Evolutionary conservation across 2,888 invertebrate species (phyloP).

Genomic region (Notocelia uddmanniana): DNA sequence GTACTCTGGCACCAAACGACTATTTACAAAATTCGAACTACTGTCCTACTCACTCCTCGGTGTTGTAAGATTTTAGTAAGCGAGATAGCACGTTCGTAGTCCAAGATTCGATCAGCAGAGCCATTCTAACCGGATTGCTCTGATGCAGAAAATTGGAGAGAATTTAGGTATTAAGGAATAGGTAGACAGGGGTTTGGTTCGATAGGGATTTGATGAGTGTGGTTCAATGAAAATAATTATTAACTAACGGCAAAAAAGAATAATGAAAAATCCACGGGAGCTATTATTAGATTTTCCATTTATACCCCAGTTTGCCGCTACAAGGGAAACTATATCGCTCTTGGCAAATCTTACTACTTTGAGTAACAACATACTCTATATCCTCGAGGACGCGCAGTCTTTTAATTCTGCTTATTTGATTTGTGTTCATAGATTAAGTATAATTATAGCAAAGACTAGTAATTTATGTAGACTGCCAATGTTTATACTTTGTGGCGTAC

Average conservation of each 20-base stretch:
- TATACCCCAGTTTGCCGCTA: not conserved
- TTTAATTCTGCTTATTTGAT: not conserved
- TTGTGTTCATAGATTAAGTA: not conserved
- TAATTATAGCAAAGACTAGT: too few species aligned
- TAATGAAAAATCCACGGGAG: too few species aligned
- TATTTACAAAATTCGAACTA: not conserved
- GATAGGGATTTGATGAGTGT: not conserved
- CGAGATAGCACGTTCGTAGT: not conserved
- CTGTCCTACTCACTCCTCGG: not conserved
- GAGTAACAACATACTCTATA: too few species aligned
- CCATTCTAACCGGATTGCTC: not conserved
- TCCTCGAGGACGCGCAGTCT: not conserved
- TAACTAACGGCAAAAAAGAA: too few species aligned
- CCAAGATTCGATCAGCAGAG: not conserved
- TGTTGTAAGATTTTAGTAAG: not conserved
- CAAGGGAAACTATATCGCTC: not conserved
- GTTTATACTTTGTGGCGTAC: too few species aligned
- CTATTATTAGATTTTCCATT: too few species aligned
- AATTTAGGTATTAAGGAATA: not conserved
- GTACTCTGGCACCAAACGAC: not conserved
- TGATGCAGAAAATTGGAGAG: constrained; percentile 7
- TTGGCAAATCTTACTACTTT: too few species aligned
- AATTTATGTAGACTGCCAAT: too few species aligned
- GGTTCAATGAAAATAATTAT: not conserved
- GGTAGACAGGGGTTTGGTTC: not conserved